Percentiles rank a stretch among this genome's conserved stretches.
These are phyloP conservation scores for Corythornis madagascariensis DNA, from an alignment of 2,113 vertebrate species.

Conservation along the genomic window DNA sequence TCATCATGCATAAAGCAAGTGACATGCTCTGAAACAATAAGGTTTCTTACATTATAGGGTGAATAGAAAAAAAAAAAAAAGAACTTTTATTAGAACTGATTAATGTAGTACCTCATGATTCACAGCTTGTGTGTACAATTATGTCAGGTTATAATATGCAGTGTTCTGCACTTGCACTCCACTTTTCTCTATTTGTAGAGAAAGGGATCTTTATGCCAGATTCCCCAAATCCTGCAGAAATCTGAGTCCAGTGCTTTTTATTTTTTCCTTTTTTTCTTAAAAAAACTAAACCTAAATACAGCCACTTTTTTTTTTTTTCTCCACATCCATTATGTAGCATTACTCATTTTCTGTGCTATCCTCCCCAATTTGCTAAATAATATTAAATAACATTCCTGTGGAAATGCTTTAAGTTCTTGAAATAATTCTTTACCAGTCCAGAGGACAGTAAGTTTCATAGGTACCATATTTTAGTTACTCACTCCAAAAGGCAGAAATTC, in stretches of 20 bases:
- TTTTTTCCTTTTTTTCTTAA: neutral
- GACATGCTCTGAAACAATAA: neutral
- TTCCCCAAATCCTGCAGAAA: neutral
- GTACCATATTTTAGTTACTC: neutral
- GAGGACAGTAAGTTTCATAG: neutral
- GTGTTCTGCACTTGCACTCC: neutral
- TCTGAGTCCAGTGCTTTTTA: rapidly evolving
- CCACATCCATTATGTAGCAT: neutral
- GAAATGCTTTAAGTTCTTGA: neutral
- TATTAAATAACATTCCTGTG: neutral
- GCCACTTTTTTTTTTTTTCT: neutral
- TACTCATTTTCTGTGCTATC: neutral
- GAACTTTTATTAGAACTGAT: neutral
- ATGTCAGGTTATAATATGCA: neutral
- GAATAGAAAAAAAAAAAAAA: neutral
- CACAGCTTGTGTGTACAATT: neutral
- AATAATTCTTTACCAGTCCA: neutral
- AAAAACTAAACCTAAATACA: neutral
- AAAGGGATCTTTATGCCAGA: neutral
- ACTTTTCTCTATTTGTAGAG: neutral
- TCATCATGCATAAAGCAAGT: neutral
- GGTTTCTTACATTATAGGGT: neutral
- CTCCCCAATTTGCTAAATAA: neutral
- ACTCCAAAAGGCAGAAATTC: neutral
- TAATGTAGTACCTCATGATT: neutral